Conservation (phyloP, 2,888 invertebrate species). For the Agapostemon virescens region DNA sequence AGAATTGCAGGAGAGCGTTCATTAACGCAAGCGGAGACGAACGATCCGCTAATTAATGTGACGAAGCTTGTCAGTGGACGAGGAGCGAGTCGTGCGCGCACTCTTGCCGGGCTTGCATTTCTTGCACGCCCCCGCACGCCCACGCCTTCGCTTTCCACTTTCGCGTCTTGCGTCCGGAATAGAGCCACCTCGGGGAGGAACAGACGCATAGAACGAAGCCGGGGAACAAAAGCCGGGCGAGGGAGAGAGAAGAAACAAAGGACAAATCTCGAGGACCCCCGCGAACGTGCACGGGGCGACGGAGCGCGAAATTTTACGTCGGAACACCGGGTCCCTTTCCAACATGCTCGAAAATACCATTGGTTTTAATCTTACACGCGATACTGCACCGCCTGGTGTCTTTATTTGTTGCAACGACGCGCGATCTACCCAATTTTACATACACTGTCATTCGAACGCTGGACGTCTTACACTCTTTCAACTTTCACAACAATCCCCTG, state of each 20-base stretch:
- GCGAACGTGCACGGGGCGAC: not conserved
- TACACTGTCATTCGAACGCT: not conserved
- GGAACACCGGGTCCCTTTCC: not conserved
- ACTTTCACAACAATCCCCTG: too few relatives aligned
- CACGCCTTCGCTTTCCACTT: constrained; percentile 24
- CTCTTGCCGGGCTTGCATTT: constrained; percentile 43
- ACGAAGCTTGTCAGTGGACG: constrained; percentile 66
- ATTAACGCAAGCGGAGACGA: constrained; percentile 64
- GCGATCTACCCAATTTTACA: not conserved
- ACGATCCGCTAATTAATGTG: constrained; percentile 70
- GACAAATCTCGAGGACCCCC: not conserved
- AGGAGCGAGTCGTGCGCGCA: constrained; percentile 40
- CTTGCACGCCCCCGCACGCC: constrained; percentile 26
- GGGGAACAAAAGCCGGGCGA: constrained; percentile 16
- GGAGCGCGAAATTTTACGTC: not conserved
- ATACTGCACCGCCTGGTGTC: not conserved
- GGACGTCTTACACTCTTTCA: not conserved
- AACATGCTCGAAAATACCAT: not conserved
- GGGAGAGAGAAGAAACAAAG: not conserved
- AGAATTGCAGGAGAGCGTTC: constrained; percentile 63
- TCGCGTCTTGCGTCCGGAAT: constrained; percentile 24
- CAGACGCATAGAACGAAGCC: not conserved
- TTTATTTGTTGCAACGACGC: not conserved
- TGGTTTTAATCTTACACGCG: not conserved
- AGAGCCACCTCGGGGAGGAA: not conserved